A percentile compares a stretch with the other conserved stretches of the same genome.
phyloP scores from a whole-genome alignment of 2,888 invertebrate species.

The Conistra vaccinii region DNA sequence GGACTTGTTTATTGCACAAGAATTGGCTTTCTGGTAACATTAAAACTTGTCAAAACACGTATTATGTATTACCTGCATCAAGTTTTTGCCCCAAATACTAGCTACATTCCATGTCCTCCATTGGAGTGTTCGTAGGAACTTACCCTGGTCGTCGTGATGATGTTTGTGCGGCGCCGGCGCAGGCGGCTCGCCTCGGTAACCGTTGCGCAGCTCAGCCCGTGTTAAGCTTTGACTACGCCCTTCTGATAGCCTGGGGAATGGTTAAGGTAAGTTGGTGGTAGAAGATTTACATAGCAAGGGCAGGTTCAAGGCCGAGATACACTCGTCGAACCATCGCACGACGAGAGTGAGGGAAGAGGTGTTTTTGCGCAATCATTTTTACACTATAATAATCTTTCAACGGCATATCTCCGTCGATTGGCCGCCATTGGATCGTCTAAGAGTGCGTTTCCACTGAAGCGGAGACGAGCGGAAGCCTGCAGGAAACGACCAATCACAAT shows the following conservation, averaged over 20 bases:
- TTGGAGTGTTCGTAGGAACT: constrained; percentile 20
- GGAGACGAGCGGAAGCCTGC: no score
- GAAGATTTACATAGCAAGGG: no score
- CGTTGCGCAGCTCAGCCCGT: constrained; percentile 85
- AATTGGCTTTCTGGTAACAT: background rate
- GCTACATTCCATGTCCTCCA: background rate
- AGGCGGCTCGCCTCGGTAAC: constrained; percentile 70
- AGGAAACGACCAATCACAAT: no score
- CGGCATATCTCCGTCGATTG: no score
- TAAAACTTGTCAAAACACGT: background rate
- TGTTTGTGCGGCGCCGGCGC: constrained; percentile 69
- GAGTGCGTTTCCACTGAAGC: no score
- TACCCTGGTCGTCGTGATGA: constrained; percentile 87
- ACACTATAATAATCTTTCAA: no score
- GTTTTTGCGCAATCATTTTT: no score
- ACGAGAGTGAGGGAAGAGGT: no score
- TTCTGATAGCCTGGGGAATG: constrained; percentile 79
- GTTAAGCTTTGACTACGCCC: constrained; percentile 87
- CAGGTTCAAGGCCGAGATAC: no score
- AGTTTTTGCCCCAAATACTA: constrained; percentile 11
- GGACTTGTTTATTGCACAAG: background rate
- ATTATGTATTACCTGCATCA: background rate
- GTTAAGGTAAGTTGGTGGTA: no score
- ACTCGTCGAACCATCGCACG: no score
- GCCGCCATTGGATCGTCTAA: no score